Evolutionary conservation across 2,888 invertebrate species (phyloP), one percentile per base, ranked within the genome.

Genomic region (Lampropteryx suffumata): DNA sequence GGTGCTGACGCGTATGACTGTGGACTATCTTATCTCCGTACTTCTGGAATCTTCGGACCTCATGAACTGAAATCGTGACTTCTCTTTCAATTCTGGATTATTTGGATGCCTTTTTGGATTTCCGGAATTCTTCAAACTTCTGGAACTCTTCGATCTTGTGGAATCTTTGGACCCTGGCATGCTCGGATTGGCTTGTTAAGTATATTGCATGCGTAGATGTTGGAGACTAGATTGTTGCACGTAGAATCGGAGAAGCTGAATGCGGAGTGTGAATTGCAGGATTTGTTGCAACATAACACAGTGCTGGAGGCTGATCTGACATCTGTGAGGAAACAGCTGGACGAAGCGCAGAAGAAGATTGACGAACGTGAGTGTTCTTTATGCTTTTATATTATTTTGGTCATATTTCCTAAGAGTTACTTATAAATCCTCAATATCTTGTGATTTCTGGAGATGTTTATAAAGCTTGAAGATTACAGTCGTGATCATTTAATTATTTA

Each of bases 241-340:
- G 89, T 92, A 33, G 91, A 92, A 48, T 91, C 89, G 51, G 93
- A 94, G 75, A 92, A 93, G 82, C 86, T 93, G 71, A 91, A 85
- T 47, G 86, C 94, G 12, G 94, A 94, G 87, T 79, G 74, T 77
- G 81, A 80, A 76, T 79, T 80, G 55, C 92, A 94, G 83, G 93
- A 93, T 68, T 79, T 94, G 57, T 82, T 93, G 55, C 91, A 93
- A 69, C 93, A 95, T 73, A 94, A 95, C 76, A 91, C 92, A 57
- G 92, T 93, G 52, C 78, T 94, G 36, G 93, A 94, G 66, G 88
- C 88, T 10, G 92, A 92, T 73, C 78, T 93, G 56, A 84, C 80
- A 30, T 88, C 92, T 35, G 73, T 92, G 26, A 91, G 86, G 65
- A 79, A 76, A 54, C 91, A 92, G 61, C 65, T 90, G 46, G 79